Base-by-base conservation (phyloP, 2,113 vertebrate species). In the Setophaga coronata region DNA sequence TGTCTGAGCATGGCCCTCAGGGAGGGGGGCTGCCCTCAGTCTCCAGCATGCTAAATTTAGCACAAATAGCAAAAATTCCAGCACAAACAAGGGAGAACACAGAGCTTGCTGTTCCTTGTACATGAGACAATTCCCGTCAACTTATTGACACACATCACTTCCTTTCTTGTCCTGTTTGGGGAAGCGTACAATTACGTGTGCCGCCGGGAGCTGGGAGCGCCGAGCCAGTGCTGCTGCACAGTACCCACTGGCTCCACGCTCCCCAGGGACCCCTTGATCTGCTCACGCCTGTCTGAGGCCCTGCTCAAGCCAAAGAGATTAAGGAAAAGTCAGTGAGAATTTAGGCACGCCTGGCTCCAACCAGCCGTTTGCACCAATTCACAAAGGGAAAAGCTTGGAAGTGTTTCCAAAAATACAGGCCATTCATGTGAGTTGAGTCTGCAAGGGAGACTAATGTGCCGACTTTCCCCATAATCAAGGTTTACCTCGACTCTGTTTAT, bases 401-500 rank as follows among this genome's bases (percentile, higher is more conserved):
- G 9, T 38, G 65, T 93, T 97, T 97, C 93, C 97, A 96, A 94
- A 97, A 96, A 92, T 85, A 97, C 57, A 71, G 79, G 53, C 82
- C 80, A 89, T 84, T 93, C 29, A 7, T 88, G 87, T 76, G 91
- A 96, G 88, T 95, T 94, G 87, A 93, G 89, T 53, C 90, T 94
- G 92, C 24, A 14, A 96, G 87, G 58, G 65, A 97, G 89, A 58
- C 95, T 95, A 95, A 61, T 8, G 2, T 24, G 3, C 90, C 95
- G 93, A 87, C 82, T 95, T 92, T 78, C 95, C 86, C 94, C 91
- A 95, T 94, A 94, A 91, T 96, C 93, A 83, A 80, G 81, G 90
- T 97, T 97, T 96, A 93, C 90, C 70, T 96, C 96, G 92, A 86
- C 71, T 89, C 87, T 97, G 94, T 97, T 98, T 98, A 97, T 97